Conservation (phyloP, 2,797 vertebrate species). For the Melanotaenia pygmaea region DNA sequence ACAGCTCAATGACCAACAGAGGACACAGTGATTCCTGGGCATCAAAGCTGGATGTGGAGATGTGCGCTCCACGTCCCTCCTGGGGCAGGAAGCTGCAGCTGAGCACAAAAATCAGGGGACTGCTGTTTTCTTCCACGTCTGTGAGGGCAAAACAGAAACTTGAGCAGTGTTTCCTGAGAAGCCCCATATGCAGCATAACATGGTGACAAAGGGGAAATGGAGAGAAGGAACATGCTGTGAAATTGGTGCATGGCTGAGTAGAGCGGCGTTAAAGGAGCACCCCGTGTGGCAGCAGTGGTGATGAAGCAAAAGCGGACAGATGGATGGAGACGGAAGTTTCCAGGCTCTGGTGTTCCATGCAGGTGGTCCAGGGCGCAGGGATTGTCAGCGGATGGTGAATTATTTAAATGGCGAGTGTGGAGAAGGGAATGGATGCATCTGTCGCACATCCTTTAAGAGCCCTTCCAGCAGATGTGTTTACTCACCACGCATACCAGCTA, state of each 20-base stretch:
- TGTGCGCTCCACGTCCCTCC: conserved; percentile 13
- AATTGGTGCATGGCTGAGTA: conserved; percentile 42
- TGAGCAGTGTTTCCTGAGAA: background rate
- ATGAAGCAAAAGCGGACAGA: conserved; percentile 68
- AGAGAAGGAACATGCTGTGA: conserved; percentile 1
- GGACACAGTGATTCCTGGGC: conserved; percentile 62
- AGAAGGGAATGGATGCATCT: conserved; percentile 91
- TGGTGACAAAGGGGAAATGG: background rate
- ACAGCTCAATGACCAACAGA: conserved; percentile 42
- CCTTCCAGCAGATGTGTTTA: conserved; percentile 94
- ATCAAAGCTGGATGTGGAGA: conserved; percentile 18
- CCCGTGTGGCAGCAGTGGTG: conserved; percentile 33
- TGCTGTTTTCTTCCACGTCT: background rate
- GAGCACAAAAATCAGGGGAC: conserved; percentile 25
- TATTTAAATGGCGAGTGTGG: conserved; percentile 87
- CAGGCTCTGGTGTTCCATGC: conserved; percentile 51
- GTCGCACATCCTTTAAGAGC: conserved; percentile 87
- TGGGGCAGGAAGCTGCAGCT: conserved; percentile 35
- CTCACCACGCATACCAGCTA: conserved; percentile 86
- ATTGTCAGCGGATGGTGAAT: conserved; percentile 83
- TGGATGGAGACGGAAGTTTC: conserved; percentile 68
- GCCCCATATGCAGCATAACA: conserved; percentile 35
- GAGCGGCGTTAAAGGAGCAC: conserved; percentile 42
- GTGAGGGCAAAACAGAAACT: background rate
- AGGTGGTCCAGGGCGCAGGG: conserved; percentile 71